Base-by-base conservation (phyloP, 2,888 invertebrate species). In the Spodoptera littoralis region DNA sequence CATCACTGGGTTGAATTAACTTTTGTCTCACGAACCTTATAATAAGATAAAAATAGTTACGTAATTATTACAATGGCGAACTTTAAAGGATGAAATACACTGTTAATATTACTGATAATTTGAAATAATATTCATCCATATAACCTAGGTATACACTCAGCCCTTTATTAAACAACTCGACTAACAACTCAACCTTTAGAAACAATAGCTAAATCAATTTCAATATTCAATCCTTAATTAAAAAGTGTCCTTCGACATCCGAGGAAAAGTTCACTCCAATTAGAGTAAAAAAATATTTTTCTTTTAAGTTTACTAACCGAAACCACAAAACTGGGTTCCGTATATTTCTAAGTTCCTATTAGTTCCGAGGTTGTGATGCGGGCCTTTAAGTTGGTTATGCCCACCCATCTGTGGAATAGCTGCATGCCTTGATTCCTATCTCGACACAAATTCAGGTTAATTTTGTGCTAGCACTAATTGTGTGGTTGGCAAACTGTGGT, bases 381-480 rank as follows among this genome's bases (percentile, higher is more conserved):
- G 45, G 9, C 18, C 59, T 27, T 22, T 60, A 43, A 55, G 5
- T 49, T 56, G 30, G 43, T 67, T 60, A 56, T 24, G 45, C 11
- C 36, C 48, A 65, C 6, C 56, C 72, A 43, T 52, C 52, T 56
- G 12, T 13, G 48, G 6, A 18, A 72, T 56, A 27, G 18, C 30
- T 48, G 18, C 44, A 44, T 41, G 64, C 46, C 46, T 62, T 22
- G 42, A 9, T 55, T 30, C 27, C 24, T 49, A 45, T 48, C 24
- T 52, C 12, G 51, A 47, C 46, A n/a, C 62, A 49, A 18, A 46
- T 49, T 30, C 13, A 30, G 18, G 55, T 64, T 9, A 30, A 45
- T 64, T 49, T 49, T 24, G 30, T 18, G n/a, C 9, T 24, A 36
- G 45, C 48, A 70, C 52, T 70, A 62, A 41, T 43, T 44, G 22